Conservation (phyloP, 2,797 vertebrate genomes). For the Diceros bicornis region DNA sequence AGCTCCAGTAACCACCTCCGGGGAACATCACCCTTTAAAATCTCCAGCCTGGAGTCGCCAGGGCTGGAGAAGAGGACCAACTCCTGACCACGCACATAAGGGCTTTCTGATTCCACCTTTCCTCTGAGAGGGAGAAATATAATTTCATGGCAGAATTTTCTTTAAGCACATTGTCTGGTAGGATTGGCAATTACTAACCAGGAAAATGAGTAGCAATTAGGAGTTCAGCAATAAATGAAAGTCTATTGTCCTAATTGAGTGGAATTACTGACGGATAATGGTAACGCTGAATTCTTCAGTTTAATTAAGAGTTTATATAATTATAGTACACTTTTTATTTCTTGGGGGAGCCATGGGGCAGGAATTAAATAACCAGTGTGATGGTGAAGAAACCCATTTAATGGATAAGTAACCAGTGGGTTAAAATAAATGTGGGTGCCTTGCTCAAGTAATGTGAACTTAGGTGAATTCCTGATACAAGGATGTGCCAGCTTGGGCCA, state of each 20-base stretch:
- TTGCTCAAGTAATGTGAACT: not conserved
- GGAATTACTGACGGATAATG: constrained; percentile 84
- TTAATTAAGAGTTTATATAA: constrained; percentile 88
- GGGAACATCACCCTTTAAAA: not conserved
- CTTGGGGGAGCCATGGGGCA: constrained; percentile 84
- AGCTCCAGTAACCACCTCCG: not conserved
- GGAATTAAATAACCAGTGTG: constrained; percentile 67
- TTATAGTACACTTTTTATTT: constrained; percentile 81
- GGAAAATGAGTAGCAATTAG: constrained; percentile 87
- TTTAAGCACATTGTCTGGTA: constrained; percentile 79
- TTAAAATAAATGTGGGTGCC: constrained; percentile 58
- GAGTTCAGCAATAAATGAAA: constrained; percentile 86
- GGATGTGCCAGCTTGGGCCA: not conserved
- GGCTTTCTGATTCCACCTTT: not conserved
- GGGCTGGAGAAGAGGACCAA: constrained; percentile 1
- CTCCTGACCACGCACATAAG: not conserved
- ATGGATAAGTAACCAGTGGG: constrained; percentile 75
- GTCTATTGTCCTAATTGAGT: constrained; percentile 87
- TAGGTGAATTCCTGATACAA: constrained; percentile 19
- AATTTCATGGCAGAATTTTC: constrained; percentile 63
- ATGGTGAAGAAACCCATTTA: constrained; percentile 79
- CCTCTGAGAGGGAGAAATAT: not conserved
- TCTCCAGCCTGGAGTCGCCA: not conserved
- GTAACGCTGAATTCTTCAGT: constrained; percentile 85
- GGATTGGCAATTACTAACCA: constrained; percentile 81